Conservation (phyloP, 2,113 vertebrate genomes). For the Aspidoscelis tigris region DNA sequence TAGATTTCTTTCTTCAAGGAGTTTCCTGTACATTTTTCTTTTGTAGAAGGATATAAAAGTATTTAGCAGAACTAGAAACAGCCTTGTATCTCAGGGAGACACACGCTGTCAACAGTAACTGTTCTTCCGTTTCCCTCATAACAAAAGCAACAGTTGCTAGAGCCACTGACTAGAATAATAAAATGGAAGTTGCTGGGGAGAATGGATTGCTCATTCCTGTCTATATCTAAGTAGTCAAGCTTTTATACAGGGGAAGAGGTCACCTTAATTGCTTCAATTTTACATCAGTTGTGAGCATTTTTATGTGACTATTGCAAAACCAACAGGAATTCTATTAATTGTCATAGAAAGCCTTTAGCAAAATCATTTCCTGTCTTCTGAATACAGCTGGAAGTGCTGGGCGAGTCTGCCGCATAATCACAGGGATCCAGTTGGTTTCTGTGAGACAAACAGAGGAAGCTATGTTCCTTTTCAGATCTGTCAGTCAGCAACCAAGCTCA, state of each 20-base stretch:
- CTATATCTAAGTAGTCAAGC: not conserved
- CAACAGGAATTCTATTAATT: constrained; percentile 74
- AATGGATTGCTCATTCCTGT: not conserved
- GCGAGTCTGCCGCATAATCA: not conserved
- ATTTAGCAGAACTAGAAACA: not conserved
- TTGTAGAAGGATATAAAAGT: not conserved
- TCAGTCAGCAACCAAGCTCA: constrained; percentile 43
- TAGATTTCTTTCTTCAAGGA: not conserved
- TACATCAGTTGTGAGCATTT: constrained; percentile 24
- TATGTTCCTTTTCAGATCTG: constrained; percentile 63
- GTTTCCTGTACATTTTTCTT: not conserved
- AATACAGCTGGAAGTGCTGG: constrained; percentile 56
- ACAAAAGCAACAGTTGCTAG: constrained; percentile 37
- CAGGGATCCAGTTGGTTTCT: not conserved
- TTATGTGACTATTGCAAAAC: constrained; percentile 49
- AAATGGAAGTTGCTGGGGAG: not conserved
- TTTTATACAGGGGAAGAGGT: not conserved
- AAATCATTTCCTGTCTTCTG: constrained; percentile 72
- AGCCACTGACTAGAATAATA: not conserved
- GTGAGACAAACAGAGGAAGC: constrained; percentile 74
- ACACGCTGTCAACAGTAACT: not conserved
- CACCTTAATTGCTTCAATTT: constrained; percentile 16
- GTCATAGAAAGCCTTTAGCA: constrained; percentile 56
- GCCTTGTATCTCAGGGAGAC: not conserved
- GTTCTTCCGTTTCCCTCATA: not conserved